phyloP scores from a whole-genome alignment of 2,888 invertebrate species.

The Candidula unifasciata region DNA sequence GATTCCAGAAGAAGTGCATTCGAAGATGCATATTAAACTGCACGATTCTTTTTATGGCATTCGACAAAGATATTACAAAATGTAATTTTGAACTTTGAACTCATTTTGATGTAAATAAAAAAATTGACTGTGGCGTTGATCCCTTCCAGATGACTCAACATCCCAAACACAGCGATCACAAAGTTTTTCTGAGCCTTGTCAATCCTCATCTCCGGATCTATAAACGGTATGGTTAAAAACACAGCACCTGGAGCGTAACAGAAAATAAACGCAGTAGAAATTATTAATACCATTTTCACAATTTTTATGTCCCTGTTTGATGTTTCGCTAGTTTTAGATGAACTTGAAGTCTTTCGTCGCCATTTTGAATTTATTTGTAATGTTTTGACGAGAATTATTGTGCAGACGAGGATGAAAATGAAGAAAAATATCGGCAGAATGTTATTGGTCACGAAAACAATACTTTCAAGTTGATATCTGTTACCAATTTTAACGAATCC shows the following conservation, averaged over 20 bases:
- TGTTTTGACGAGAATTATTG: not conserved
- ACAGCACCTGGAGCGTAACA: not conserved
- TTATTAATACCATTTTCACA: not conserved
- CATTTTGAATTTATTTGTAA: not conserved
- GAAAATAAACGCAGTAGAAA: not conserved
- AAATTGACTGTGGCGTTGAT: not conserved
- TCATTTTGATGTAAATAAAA: not conserved
- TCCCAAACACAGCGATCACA: not conserved
- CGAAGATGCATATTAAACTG: too few species aligned
- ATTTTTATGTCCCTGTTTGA: not conserved
- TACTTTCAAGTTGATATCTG: not conserved
- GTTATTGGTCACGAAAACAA: not conserved
- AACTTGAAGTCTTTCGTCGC: not conserved
- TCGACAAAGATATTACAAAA: too few species aligned
- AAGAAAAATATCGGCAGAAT: not conserved
- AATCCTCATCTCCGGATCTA: not conserved
- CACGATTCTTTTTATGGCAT: too few species aligned
- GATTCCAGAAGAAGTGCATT: too few species aligned
- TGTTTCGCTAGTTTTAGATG: not conserved
- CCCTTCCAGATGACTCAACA: not conserved
- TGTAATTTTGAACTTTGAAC: not conserved
- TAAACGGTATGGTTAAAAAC: not conserved
- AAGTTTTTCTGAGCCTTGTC: not conserved
- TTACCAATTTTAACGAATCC: not conserved
- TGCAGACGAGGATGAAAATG: not conserved